Conservation (phyloP, 2,797 vertebrate genomes). For the Centropyge bicolor region DNA sequence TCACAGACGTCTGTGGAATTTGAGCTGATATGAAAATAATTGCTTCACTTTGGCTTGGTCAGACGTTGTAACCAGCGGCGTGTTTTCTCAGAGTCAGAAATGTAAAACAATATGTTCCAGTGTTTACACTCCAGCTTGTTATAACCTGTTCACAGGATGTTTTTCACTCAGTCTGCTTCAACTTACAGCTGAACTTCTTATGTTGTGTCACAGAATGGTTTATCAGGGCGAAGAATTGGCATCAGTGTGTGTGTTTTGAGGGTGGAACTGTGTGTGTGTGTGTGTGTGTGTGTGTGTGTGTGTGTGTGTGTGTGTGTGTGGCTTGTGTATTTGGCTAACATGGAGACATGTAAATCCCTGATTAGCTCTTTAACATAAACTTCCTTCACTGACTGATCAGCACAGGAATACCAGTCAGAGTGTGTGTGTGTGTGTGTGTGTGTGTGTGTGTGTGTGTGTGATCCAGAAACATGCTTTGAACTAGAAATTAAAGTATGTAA, state of each 20-base stretch:
- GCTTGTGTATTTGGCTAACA: conserved; percentile 17
- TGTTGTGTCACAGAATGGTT: neutral
- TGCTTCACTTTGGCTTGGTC: conserved; percentile 61
- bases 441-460: conserved; percentile 9
- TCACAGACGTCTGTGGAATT: conserved; percentile 74
- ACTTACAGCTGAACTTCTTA: neutral
- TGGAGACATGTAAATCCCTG: conserved; percentile 41
- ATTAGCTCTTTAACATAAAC: conserved; percentile 43
- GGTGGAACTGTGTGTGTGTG: neutral
- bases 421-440: conserved; percentile 1
- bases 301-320: conserved; percentile 7
- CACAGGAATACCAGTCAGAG: conserved; percentile 41
- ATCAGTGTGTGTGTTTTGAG: neutral
- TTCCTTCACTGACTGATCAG: conserved; percentile 32
- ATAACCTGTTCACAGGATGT: conserved; percentile 17
- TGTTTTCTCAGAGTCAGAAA: conserved; percentile 49
- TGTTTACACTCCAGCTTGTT: conserved; percentile 37
- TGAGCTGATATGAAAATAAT: conserved; percentile 80
- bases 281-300: neutral
- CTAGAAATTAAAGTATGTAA: conserved; percentile 1
- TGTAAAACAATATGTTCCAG: conserved; percentile 26
- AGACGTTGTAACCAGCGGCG: conserved; percentile 30
- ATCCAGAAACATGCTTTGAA: neutral
- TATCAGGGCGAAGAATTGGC: neutral
- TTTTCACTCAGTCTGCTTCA: conserved; percentile 1